Conservation (phyloP, 2,113 vertebrate genomes). For the Pimephales promelas region DNA sequence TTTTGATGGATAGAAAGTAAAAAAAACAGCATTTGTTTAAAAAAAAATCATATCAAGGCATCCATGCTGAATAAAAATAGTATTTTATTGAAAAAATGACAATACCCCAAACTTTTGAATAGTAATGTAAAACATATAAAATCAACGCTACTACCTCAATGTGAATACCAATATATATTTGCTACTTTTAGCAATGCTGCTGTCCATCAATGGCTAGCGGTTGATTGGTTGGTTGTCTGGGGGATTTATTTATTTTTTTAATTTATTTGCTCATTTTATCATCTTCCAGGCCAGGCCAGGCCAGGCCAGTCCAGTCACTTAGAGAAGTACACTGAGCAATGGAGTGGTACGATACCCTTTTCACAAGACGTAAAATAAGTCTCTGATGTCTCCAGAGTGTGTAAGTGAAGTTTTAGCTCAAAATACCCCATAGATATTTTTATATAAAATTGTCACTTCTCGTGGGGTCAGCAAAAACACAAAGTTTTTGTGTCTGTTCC, state of each 20-base stretch:
- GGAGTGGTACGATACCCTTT: too few relatives aligned
- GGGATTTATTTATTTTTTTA: too few relatives aligned
- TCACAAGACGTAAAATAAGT: too few relatives aligned
- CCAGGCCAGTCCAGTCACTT: background rate
- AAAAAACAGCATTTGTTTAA: background rate
- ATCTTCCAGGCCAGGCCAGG: background rate
- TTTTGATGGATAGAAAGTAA: background rate
- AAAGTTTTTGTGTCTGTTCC: too few relatives aligned
- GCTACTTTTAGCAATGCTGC: background rate
- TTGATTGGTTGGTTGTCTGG: background rate
- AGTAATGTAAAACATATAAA: background rate
- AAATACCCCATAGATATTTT: too few relatives aligned
- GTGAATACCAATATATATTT: background rate
- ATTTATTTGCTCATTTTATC: background rate
- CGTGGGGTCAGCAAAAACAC: too few relatives aligned
- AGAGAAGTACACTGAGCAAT: background rate
- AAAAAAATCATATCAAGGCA: background rate
- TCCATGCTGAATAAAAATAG: background rate
- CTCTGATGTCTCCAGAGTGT: too few relatives aligned
- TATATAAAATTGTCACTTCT: too few relatives aligned
- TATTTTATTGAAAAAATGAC: background rate
- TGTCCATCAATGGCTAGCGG: background rate
- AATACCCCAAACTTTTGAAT: background rate
- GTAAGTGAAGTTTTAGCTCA: too few relatives aligned
- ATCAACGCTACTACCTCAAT: background rate